Conservation (phyloP, 2,797 vertebrate species). For the Carcharodon carcharias region DNA sequence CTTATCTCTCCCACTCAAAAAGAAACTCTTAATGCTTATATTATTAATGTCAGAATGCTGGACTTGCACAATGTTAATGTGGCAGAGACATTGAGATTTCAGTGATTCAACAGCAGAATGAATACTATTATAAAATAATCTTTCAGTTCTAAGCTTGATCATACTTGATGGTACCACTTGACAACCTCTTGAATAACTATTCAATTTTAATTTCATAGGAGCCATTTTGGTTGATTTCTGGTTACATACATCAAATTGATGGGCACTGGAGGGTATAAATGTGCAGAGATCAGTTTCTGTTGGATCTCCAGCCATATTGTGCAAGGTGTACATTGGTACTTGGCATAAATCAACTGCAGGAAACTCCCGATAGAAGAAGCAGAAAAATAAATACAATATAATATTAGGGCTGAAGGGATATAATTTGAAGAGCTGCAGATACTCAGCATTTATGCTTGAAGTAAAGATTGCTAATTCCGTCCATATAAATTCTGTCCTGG, state of each 20-base stretch:
- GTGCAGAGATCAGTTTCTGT: not conserved
- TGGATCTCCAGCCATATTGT: not conserved
- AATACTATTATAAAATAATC: not conserved
- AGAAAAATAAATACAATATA: not conserved
- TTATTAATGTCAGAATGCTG: not conserved
- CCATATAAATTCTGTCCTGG: not conserved
- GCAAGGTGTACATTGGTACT: not conserved
- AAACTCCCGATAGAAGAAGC: not conserved
- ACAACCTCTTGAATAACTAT: not conserved
- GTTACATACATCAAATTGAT: not conserved
- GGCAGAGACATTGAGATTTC: not conserved
- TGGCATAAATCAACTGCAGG: not conserved
- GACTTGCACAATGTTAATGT: constrained; percentile 2
- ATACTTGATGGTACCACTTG: not conserved
- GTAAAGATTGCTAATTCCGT: not conserved
- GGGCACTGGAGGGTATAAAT: not conserved
- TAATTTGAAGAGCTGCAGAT: not conserved
- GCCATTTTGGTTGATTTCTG: not conserved
- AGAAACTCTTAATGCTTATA: not conserved
- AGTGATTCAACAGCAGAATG: not conserved
- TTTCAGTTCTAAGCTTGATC: not conserved
- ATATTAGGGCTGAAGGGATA: not conserved
- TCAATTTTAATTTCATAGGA: not conserved
- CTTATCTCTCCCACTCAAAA: constrained; percentile 6
- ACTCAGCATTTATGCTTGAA: not conserved